Evolutionary conservation across 2,888 invertebrate genomes (phyloP).

Genomic region (Orthosia cruda): DNA sequence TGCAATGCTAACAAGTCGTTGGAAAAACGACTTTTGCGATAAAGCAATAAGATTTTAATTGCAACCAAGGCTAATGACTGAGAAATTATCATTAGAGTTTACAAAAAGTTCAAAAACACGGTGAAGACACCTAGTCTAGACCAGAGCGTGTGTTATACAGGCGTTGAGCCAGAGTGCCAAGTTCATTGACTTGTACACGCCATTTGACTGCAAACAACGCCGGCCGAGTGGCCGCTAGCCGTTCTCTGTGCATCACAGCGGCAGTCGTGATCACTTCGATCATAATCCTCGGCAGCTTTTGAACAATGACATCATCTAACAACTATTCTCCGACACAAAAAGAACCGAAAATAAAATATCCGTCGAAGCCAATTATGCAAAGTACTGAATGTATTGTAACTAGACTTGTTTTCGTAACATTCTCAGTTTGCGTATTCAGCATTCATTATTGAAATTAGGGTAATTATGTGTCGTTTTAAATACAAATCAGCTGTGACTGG

Average conservation of each 20-base stretch:
- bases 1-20: constrained; percentile 14
- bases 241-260: constrained; percentile 7
- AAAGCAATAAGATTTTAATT: constrained; percentile 41
- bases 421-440: constrained; percentile 19
- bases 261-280: constrained; percentile 34
- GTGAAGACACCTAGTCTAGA: constrained; percentile 62
- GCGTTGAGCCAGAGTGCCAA: constrained; percentile 64
- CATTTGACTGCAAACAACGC: constrained; percentile 67
- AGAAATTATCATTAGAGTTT: constrained; percentile 14
- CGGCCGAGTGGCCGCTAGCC: constrained; percentile 32
- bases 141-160: constrained; percentile 50
- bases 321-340: constrained; percentile 42
- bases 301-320: constrained; percentile 57
- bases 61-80: constrained; percentile 1
- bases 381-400: constrained; percentile 40
- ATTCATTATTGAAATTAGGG: constrained; percentile 13
- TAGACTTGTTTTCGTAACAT: constrained; percentile 5
- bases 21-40: constrained; percentile 24
- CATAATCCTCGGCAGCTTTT: constrained; percentile 28
- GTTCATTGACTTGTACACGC: constrained; percentile 76
- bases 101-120: constrained; percentile 36
- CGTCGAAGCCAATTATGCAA: constrained; percentile 38
- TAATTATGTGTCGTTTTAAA: constrained; percentile 10
- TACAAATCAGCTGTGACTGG: constrained; percentile 8
- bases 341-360: constrained; percentile 36